Evolutionary conservation across 2,113 vertebrate genomes (phyloP).

Genomic region (Microtus richardsoni): DNA sequence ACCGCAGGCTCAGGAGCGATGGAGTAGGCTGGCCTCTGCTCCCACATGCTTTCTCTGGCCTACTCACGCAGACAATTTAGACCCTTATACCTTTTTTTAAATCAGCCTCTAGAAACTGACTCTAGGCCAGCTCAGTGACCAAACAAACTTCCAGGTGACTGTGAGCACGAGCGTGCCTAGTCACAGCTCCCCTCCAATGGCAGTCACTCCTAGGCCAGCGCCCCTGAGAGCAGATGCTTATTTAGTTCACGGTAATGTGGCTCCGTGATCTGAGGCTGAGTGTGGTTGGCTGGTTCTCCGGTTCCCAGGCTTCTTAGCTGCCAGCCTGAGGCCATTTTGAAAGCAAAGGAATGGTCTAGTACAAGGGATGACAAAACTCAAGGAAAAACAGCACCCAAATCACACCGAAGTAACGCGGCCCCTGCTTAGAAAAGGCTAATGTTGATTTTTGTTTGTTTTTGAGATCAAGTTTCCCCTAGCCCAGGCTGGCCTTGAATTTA

Average conservation of each 20-base stretch:
- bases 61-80: background rate
- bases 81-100: background rate
- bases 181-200: background rate
- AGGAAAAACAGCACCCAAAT: background rate
- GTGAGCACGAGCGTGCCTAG: background rate
- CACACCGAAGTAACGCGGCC: background rate
- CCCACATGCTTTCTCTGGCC: background rate
- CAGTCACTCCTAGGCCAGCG: background rate
- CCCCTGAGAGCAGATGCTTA: background rate
- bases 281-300: background rate
- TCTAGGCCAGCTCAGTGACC: background rate
- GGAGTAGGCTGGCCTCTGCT: background rate
- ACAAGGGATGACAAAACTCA: background rate
- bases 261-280: background rate
- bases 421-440: background rate
- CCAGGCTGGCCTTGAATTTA: background rate
- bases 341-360: background rate
- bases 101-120: background rate
- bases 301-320: background rate
- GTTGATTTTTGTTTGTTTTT: background rate
- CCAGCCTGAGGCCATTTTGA: background rate
- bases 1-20: background rate
- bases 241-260: background rate
- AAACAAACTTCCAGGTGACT: background rate
- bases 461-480: background rate